phyloP scores from a whole-genome alignment of 1,140 invertebrate genomes.

The Whitmania pigra region DNA sequence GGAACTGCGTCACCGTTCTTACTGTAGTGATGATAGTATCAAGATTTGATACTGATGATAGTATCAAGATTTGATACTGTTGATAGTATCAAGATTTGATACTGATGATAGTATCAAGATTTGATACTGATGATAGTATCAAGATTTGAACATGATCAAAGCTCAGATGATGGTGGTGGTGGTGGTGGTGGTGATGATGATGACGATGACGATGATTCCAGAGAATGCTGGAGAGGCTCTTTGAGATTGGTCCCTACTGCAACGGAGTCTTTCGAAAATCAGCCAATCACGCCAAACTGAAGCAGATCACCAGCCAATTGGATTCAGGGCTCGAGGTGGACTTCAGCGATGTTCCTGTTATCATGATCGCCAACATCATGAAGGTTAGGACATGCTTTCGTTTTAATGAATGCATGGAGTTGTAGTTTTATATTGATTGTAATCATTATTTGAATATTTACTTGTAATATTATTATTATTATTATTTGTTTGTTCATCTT shows the following conservation, averaged over 20 bases:
- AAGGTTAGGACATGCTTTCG: slow-evolving; percentile 7
- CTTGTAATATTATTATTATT: neutral
- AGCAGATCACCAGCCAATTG: slow-evolving; percentile 6
- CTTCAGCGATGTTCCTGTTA: slow-evolving; percentile 12
- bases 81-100: too few species aligned
- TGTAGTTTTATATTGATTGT: too few species aligned
- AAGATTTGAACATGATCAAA: too few species aligned
- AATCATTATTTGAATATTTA: too few species aligned
- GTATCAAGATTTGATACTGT: too few species aligned
- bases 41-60: too few species aligned
- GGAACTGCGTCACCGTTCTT: too few species aligned
- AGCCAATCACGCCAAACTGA: slow-evolving; percentile 18
- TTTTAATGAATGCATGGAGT: too few species aligned
- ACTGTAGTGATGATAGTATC: too few species aligned
- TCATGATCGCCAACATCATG: slow-evolving; percentile 2
- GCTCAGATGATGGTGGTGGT: too few species aligned
- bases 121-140: too few species aligned
- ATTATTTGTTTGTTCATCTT: neutral
- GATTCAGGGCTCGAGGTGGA: slow-evolving; percentile 10
- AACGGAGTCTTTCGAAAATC: slow-evolving; percentile 16
- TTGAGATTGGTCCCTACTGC: slow-evolving; percentile 6
- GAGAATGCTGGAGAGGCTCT: slow-evolving; percentile 16
- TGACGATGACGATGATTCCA: slow-evolving; percentile 5
- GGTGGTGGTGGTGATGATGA: neutral
- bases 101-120: too few species aligned